These are phyloP conservation scores for Ormia ochracea DNA, from an alignment of 2,888 invertebrate genomes.

Conservation along the genomic window DNA sequence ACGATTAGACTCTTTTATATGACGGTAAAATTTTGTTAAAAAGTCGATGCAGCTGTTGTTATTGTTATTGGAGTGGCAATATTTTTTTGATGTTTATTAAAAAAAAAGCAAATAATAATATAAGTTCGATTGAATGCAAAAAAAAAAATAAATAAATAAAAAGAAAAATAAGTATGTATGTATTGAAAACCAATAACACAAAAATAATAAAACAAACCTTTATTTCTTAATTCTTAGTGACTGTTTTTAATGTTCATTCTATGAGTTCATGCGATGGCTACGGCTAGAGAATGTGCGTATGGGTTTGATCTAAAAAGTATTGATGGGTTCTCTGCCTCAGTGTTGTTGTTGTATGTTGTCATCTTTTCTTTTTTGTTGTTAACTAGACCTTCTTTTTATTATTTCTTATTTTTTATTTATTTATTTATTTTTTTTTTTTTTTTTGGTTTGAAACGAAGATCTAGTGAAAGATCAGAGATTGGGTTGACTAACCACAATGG, in stretches of 20 bases:
- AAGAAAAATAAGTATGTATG: not conserved
- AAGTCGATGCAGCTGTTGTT: conserved; percentile 48
- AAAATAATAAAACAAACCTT: conserved; percentile 46
- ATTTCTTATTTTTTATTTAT: not conserved
- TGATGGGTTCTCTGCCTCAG: conserved; percentile 50
- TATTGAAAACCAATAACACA: conserved; percentile 34
- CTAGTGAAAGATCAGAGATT: conserved; percentile 57
- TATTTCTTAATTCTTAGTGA: conserved; percentile 62
- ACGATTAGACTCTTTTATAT: conserved; percentile 9
- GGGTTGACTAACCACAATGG: conserved; percentile 63
- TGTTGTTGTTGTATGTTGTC: conserved; percentile 23
- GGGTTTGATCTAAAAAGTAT: conserved; percentile 59
- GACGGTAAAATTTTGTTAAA: not conserved
- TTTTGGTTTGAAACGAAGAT: conserved; percentile 46
- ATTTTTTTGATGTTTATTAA: conserved; percentile 36
- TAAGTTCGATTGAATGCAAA: conserved; percentile 53
- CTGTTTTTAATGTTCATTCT: conserved; percentile 60
- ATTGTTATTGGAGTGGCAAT: conserved; percentile 37
- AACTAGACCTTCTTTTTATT: conserved; percentile 40
- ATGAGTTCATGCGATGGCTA: conserved; percentile 24
- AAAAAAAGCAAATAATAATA: conserved; percentile 4
- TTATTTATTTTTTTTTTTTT: conserved; percentile 16
- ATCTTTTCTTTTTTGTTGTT: conserved; percentile 39
- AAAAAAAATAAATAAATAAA: conserved; percentile 29
- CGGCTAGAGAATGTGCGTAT: conserved; percentile 45